These are phyloP conservation scores for Pseudoips prasinana DNA, from an alignment of 2,888 invertebrate genomes.

Conservation along the genomic window DNA sequence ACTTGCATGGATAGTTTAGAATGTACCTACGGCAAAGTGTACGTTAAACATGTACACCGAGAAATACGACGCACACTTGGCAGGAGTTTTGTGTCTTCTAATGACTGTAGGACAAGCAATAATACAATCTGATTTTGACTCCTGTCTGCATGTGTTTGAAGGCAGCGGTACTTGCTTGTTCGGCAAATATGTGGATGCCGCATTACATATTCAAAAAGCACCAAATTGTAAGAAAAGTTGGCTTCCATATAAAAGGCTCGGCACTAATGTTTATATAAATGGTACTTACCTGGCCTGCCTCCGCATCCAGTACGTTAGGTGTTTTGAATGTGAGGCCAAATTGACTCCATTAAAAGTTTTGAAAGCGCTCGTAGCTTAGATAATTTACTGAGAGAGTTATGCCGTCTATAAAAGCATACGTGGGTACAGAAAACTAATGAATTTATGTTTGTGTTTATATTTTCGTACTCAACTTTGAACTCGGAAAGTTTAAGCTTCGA, in stretches of 20 bases:
- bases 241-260: constrained; percentile 43
- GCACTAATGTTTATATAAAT: constrained; percentile 68
- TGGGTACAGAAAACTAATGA: constrained; percentile 66
- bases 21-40: too few species aligned
- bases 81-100: too few species aligned
- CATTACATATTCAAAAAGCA: too few species aligned
- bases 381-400: constrained; percentile 76
- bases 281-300: constrained; percentile 58
- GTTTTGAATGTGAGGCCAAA: constrained; percentile 77
- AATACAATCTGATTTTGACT: too few species aligned
- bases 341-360: constrained; percentile 81
- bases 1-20: too few species aligned
- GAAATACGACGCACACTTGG: too few species aligned
- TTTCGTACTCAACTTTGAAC: constrained; percentile 36
- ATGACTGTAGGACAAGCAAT: too few species aligned
- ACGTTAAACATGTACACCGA: too few species aligned
- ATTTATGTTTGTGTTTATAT: constrained; percentile 62
- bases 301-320: constrained; percentile 56
- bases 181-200: too few species aligned
- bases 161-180: too few species aligned
- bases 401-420: constrained; percentile 67
- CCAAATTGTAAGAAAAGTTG: too few species aligned
- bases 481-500: constrained; percentile 31
- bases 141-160: too few species aligned
- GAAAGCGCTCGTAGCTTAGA: constrained; percentile 78